A percentile compares a stretch with the other conserved stretches of the same genome.
These are phyloP conservation scores for Apamea anceps DNA, from an alignment of 2,888 invertebrate species.

Conservation along the genomic window DNA sequence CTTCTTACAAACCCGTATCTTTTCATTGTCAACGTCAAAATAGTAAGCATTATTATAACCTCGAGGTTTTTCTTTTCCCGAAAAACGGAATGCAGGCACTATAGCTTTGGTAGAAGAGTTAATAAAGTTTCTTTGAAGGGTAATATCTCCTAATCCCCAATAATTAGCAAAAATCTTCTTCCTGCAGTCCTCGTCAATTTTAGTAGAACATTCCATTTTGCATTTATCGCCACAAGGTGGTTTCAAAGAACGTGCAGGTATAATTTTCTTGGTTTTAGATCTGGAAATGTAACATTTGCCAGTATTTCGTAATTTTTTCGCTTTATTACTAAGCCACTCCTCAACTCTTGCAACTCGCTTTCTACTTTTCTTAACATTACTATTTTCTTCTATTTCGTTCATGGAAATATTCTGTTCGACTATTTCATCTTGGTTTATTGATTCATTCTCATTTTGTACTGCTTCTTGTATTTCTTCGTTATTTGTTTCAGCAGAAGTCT, in stretches of 20 bases:
- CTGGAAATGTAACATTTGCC: neutral
- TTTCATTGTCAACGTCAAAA: neutral
- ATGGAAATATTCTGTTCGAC: neutral
- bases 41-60: neutral
- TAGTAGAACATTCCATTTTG: constrained; percentile 3
- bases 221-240: neutral
- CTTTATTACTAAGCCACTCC: no score
- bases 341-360: no score
- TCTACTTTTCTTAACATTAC: constrained; percentile 8
- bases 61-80: no score
- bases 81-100: no score
- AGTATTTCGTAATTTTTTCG: constrained; percentile 6
- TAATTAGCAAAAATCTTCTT: neutral
- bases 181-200: neutral
- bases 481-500: neutral
- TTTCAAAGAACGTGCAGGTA: neutral
- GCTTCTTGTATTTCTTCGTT: neutral
- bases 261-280: no score
- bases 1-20: constrained; percentile 4
- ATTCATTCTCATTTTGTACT: constrained; percentile 1
- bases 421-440: constrained; percentile 1
- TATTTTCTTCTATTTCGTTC: constrained; percentile 8
- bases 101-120: neutral
- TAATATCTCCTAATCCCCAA: constrained; percentile 1
- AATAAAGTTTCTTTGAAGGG: neutral